Percentiles rank a stretch among this genome's conserved stretches.
Conservation (phyloP, 2,797 vertebrate genomes). For the Knipowitschia caucasica region DNA sequence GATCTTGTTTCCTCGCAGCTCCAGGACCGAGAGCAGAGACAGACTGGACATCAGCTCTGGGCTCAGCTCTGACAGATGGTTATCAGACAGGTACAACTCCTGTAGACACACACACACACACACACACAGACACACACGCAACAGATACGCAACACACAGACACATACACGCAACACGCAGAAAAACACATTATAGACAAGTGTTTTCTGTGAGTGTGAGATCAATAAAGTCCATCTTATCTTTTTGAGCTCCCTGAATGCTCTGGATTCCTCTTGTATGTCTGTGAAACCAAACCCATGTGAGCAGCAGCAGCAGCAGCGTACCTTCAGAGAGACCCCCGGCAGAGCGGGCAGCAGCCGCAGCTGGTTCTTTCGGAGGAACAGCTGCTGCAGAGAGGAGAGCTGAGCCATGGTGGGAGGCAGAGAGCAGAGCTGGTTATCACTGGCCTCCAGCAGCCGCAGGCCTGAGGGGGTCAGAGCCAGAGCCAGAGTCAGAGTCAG, state of each 20-base stretch:
- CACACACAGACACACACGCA: no score
- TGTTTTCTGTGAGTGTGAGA: no score
- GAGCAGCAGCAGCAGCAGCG: no score
- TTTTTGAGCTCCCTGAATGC: no score
- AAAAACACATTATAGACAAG: no score
- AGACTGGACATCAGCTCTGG: slow-evolving; percentile 76
- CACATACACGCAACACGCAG: no score
- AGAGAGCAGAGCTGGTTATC: slow-evolving; percentile 81
- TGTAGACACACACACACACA: neutral
- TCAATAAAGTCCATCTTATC: no score
- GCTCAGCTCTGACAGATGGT: slow-evolving; percentile 80
- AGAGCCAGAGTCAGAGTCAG: neutral
- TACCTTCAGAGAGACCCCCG: slow-evolving; percentile 53
- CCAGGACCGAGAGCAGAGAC: slow-evolving; percentile 77
- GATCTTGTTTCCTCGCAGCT: slow-evolving; percentile 87
- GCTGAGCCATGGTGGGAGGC: slow-evolving; percentile 74
- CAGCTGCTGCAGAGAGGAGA: slow-evolving; percentile 83
- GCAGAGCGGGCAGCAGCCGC: slow-evolving; percentile 47
- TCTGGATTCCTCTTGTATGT: no score
- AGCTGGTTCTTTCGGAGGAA: slow-evolving; percentile 85
- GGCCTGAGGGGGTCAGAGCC: slow-evolving; percentile 28
- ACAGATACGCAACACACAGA: no score
- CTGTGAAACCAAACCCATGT: no score
- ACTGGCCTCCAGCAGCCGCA: slow-evolving; percentile 83
- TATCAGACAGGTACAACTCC: slow-evolving; percentile 69